A percentile compares a stretch with the other conserved stretches of the same genome.
phyloP scores from a whole-genome alignment of 1,140 invertebrate genomes.

The Hyposmocoma kahamanoa region DNA sequence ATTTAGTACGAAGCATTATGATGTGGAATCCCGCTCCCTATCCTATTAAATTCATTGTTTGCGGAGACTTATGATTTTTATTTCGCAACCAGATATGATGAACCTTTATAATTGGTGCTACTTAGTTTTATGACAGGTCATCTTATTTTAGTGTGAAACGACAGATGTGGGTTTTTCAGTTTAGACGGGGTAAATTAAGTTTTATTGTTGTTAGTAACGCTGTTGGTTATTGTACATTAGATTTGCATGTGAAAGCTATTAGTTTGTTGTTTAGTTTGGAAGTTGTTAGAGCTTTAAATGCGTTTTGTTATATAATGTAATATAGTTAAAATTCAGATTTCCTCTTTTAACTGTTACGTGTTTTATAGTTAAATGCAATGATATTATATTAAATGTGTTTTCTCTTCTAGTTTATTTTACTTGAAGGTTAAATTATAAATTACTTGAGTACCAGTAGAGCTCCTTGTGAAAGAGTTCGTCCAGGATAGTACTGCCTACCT shows the following conservation, averaged over 20 bases:
- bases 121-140: conserved; percentile 18
- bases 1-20: conserved; percentile 48
- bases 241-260: conserved; percentile 58
- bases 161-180: conserved; percentile 39
- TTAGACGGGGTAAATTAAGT: conserved; percentile 37
- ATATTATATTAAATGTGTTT: not conserved
- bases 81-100: conserved; percentile 28
- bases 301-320: not conserved
- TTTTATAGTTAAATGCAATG: not conserved
- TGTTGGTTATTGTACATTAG: conserved; percentile 37
- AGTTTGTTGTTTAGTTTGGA: conserved; percentile 40
- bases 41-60: conserved; percentile 59
- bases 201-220: conserved; percentile 36
- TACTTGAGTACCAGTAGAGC: too few species aligned
- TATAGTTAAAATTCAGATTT: not conserved
- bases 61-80: conserved; percentile 53
- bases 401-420: too few species aligned
- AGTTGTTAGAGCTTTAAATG: not conserved
- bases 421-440: too few species aligned
- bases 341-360: too few species aligned
- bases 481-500: too few species aligned
- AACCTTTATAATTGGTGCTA: conserved; percentile 15
- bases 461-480: too few species aligned
- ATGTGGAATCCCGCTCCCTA: conserved; percentile 34
- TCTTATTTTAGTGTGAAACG: conserved; percentile 22